Conservation (phyloP, 2,113 vertebrate genomes). For the Colossoma macropomum region DNA sequence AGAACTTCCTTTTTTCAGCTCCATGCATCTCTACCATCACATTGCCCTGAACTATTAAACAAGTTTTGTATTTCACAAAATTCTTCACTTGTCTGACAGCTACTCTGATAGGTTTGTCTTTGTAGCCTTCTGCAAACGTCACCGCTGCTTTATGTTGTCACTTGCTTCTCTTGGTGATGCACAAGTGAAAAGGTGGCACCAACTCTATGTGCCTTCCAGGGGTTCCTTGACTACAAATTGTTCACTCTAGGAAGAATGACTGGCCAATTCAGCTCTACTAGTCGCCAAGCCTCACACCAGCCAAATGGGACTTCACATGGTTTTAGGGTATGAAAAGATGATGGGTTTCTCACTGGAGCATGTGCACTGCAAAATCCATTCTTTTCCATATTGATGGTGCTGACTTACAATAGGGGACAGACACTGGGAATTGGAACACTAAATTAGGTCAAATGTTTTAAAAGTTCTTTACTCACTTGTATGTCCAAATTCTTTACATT, state of each 20-base stretch:
- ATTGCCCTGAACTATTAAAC: not conserved
- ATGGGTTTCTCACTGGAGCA: not conserved
- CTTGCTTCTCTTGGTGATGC: not conserved
- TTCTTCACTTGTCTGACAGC: not conserved
- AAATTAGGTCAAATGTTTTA: not conserved
- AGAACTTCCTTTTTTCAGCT: not conserved
- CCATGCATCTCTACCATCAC: not conserved
- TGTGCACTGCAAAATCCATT: not conserved
- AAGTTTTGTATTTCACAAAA: not conserved
- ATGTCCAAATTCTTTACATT: not conserved
- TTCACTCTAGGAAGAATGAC: not conserved
- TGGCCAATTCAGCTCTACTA: not conserved
- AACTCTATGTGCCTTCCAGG: not conserved
- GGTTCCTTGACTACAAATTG: not conserved
- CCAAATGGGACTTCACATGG: not conserved
- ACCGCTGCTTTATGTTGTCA: not conserved
- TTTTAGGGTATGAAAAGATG: slow-evolving; percentile 20
- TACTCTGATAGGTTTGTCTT: not conserved
- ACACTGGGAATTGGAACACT: slow-evolving; percentile 41
- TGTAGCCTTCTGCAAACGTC: not conserved
- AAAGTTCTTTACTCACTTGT: slow-evolving; percentile 13
- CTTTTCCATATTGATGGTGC: slow-evolving; percentile 33
- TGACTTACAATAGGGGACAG: slow-evolving; percentile 24
- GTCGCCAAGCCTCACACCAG: not conserved
- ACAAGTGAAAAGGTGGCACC: not conserved